These are phyloP conservation scores for Caenorhabditis doughertyi DNA, from an alignment of 2,888 invertebrate species.

Conservation along the genomic window DNA sequence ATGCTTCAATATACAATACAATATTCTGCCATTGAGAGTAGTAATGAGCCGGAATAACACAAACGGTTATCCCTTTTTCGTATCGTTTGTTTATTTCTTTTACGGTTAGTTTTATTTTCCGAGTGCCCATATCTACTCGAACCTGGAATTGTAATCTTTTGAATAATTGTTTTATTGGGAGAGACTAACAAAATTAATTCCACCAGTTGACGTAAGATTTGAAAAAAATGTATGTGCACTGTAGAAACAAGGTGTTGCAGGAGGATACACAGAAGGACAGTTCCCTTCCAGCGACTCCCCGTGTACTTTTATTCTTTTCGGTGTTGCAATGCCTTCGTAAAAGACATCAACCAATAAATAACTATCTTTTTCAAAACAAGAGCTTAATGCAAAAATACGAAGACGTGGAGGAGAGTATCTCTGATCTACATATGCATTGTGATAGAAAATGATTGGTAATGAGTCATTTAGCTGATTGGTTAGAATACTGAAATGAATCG, in stretches of 20 bases:
- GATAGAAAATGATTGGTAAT: conserved; percentile 53
- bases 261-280: conserved; percentile 25
- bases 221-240: conserved; percentile 19
- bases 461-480: conserved; percentile 9
- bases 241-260: conserved; percentile 39
- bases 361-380: conserved; percentile 19
- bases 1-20: conserved; percentile 53
- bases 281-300: conserved; percentile 29
- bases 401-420: conserved; percentile 28
- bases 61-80: conserved; percentile 45
- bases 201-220: conserved; percentile 14
- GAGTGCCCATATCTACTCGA: conserved; percentile 19
- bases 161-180: background rate
- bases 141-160: conserved; percentile 4
- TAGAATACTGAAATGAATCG: conserved; percentile 7
- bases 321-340: conserved; percentile 10
- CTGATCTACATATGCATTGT: conserved; percentile 44
- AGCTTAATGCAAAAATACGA: conserved; percentile 42
- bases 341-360: conserved; percentile 27
- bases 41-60: conserved; percentile 43
- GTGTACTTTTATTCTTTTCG: conserved; percentile 16
- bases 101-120: conserved; percentile 20
- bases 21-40: conserved; percentile 54
- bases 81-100: conserved; percentile 30
- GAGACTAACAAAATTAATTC: conserved; percentile 10